phyloP scores from a whole-genome alignment of 2,797 vertebrate genomes.

The Mormyrops boulengeri region DNA sequence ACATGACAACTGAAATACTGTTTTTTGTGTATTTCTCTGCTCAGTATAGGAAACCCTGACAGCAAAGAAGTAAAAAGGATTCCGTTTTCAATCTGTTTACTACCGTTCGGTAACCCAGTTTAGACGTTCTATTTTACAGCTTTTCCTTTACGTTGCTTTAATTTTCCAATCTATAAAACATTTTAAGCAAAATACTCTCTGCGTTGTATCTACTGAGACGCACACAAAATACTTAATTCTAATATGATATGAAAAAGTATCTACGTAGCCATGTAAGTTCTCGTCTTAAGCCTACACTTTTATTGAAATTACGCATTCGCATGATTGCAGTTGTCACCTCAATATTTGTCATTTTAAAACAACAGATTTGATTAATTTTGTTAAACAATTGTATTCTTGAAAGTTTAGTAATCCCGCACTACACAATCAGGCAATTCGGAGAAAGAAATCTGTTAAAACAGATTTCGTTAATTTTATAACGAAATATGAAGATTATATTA shows the following conservation, averaged over 20 bases:
- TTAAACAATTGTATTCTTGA: not conserved
- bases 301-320: not conserved
- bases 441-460: not conserved
- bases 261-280: not conserved
- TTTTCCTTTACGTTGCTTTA: not conserved
- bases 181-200: not conserved
- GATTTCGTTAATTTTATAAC: not conserved
- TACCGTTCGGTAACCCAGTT: slow-evolving; percentile 3
- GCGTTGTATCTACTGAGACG: not conserved
- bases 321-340: not conserved
- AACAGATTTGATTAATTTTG: not conserved
- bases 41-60: not conserved
- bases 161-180: not conserved
- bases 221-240: not conserved
- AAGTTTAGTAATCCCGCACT: not conserved
- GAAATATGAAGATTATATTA: not conserved
- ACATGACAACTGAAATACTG: not conserved
- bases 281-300: not conserved
- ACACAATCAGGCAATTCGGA: not conserved
- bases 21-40: not conserved
- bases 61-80: not conserved
- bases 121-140: slow-evolving; percentile 1
- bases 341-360: not conserved
- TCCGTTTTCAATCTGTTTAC: not conserved
- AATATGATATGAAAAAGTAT: not conserved